These are phyloP conservation scores for Sylvicapra grimmia DNA, from an alignment of 2,113 vertebrate species.

Conservation along the genomic window DNA sequence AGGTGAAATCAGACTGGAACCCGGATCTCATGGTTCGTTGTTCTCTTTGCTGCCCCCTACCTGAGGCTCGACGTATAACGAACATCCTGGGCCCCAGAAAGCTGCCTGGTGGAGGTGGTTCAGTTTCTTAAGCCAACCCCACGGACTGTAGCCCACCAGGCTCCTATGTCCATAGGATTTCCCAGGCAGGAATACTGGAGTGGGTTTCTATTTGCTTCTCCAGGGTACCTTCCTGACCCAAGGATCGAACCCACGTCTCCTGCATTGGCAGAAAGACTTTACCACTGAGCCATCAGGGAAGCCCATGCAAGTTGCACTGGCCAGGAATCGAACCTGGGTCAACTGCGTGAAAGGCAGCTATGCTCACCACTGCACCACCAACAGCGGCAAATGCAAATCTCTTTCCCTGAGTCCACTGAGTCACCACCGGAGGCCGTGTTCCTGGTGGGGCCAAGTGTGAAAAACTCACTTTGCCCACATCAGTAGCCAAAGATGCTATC, in stretches of 20 bases:
- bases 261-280: background rate
- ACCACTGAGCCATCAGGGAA: background rate
- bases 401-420: background rate
- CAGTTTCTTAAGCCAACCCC: background rate
- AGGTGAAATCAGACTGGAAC: background rate
- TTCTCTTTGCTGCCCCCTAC: background rate
- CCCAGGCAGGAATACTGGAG: background rate
- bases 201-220: background rate
- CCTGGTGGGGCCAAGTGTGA: background rate
- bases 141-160: background rate
- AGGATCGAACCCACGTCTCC: background rate
- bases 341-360: background rate
- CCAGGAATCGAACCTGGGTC: background rate
- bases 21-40: accelerated
- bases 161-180: background rate
- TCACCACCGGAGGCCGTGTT: background rate
- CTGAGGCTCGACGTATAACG: accelerated
- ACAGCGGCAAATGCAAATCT: background rate
- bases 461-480: background rate
- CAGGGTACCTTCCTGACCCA: background rate
- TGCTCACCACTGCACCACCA: background rate
- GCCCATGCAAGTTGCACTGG: background rate
- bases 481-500: background rate
- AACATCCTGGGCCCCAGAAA: background rate
- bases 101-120: background rate